These are phyloP conservation scores for Aquatica leii DNA, from an alignment of 2,888 invertebrate species.

Conservation along the genomic window DNA sequence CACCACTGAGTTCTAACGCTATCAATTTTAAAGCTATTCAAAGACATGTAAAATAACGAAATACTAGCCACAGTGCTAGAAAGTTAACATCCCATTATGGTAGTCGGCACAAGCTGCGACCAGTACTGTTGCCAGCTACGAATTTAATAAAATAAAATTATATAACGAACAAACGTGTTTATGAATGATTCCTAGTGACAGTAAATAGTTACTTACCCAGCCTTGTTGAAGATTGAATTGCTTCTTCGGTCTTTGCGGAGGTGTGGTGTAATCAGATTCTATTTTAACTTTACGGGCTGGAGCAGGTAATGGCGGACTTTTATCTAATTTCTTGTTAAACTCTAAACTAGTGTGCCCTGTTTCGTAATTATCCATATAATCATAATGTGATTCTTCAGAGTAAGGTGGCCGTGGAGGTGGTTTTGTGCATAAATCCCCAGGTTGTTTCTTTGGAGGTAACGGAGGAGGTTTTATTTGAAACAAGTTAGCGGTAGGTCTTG, in stretches of 20 bases:
- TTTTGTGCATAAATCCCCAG: conserved; percentile 65
- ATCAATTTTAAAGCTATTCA: no score
- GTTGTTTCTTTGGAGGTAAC: conserved; percentile 75
- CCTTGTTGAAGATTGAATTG: conserved; percentile 43
- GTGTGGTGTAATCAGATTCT: conserved; percentile 59
- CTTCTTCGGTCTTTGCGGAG: conserved; percentile 59
- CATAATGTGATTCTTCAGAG: conserved; percentile 65
- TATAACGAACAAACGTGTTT: no score
- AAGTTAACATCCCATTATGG: no score
- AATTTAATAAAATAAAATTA: no score
- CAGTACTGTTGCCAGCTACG: no score
- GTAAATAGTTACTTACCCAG: conserved; percentile 41
- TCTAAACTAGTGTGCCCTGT: conserved; percentile 51
- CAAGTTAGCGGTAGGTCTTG: conserved; percentile 69
- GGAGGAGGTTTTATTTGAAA: conserved; percentile 74
- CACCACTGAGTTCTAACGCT: no score
- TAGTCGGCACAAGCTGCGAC: no score
- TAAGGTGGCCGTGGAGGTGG: conserved; percentile 73
- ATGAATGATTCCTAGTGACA: no score
- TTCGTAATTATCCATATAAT: conserved; percentile 64
- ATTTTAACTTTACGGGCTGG: conserved; percentile 66
- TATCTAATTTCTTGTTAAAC: conserved; percentile 46
- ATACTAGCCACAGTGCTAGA: no score
- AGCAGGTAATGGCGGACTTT: conserved; percentile 69
- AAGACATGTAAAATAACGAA: no score